phyloP scores from a whole-genome alignment of 2,888 invertebrate genomes.

The Rhingia rostrata region DNA sequence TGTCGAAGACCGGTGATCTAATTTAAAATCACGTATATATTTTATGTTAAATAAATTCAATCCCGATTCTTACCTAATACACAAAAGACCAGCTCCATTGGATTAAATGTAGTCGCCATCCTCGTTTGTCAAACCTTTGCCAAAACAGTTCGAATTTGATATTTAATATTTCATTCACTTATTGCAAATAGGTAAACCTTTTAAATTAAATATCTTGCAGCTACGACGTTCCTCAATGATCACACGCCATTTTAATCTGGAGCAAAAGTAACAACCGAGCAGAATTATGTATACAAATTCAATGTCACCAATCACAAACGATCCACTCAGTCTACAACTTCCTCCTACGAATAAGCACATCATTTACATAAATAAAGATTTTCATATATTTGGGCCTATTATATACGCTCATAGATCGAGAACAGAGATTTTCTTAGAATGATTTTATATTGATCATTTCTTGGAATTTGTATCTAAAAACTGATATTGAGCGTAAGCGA shows the following conservation, averaged over 20 bases:
- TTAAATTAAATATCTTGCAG: background rate
- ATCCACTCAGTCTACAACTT: background rate
- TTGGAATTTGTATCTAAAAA: too few relatives aligned
- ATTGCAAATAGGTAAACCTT: background rate
- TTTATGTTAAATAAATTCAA: background rate
- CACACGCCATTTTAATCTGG: background rate
- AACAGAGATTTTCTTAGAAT: too few relatives aligned
- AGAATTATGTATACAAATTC: background rate
- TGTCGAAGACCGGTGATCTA: too few relatives aligned
- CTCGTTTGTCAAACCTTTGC: background rate
- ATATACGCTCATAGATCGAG: too few relatives aligned
- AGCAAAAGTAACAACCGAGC: background rate
- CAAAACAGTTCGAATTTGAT: background rate
- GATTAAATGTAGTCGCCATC: constrained; percentile 14
- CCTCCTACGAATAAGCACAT: constrained; percentile 8
- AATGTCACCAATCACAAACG: background rate
- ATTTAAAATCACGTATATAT: background rate
- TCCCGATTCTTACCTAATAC: constrained; percentile 44
- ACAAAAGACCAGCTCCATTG: constrained; percentile 13
- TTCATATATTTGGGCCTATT: too few relatives aligned
- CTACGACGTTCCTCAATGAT: too few relatives aligned
- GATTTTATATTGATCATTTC: too few relatives aligned
- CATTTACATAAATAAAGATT: background rate
- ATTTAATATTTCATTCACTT: background rate
- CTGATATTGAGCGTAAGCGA: too few relatives aligned